phyloP scores from a whole-genome alignment of 2,888 invertebrate species.

The Ophraella communa region DNA sequence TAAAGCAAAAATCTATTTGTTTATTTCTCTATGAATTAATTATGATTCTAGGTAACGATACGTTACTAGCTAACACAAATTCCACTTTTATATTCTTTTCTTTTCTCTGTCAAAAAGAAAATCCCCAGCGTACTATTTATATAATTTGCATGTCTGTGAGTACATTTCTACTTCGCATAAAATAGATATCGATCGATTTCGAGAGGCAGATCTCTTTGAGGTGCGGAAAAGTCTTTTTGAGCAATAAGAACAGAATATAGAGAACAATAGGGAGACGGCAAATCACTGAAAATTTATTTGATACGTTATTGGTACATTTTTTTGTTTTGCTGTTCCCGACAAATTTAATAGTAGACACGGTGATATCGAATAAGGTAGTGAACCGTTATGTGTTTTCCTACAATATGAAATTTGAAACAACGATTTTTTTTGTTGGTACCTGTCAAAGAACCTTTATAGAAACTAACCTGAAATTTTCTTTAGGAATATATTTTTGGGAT shows the following conservation, averaged over 20 bases:
- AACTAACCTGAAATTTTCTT: too few species aligned
- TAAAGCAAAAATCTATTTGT: too few species aligned
- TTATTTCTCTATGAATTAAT: not conserved
- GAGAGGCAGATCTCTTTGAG: not conserved
- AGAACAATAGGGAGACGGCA: not conserved
- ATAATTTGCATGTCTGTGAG: conserved; percentile 10
- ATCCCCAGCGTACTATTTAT: not conserved
- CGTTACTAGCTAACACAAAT: not conserved
- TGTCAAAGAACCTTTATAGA: too few species aligned
- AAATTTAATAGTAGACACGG: not conserved
- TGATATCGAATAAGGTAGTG: not conserved
- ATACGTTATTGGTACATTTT: conserved; percentile 1
- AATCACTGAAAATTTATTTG: conserved; percentile 2
- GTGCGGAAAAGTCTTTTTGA: not conserved
- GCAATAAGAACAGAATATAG: conserved; percentile 1
- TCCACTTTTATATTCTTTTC: conserved; percentile 8
- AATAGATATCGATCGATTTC: not conserved
- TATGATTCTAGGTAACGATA: not conserved
- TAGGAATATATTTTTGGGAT: too few species aligned
- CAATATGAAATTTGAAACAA: too few species aligned
- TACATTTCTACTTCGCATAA: conserved; percentile 6
- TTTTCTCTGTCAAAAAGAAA: not conserved
- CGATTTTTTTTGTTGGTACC: too few species aligned
- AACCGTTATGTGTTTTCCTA: not conserved
- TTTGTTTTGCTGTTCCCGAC: not conserved